A percentile compares a stretch with the other conserved stretches of the same genome.
These are phyloP conservation scores for Pristis pectinata DNA, from an alignment of 2,797 vertebrate genomes.

Conservation along the genomic window DNA sequence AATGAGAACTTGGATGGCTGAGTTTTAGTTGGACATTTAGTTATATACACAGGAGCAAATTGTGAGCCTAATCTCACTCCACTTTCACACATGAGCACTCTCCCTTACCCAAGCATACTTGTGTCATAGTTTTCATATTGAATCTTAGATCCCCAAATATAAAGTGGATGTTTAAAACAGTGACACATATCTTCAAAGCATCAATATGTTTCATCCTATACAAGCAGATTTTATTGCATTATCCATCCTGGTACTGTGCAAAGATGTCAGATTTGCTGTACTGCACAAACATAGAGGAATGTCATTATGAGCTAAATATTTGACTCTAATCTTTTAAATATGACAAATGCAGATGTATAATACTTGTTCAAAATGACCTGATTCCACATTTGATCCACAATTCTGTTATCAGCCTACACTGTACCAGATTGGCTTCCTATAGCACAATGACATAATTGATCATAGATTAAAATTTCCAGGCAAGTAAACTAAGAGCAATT, in stretches of 20 bases:
- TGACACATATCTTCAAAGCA: not conserved
- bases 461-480: conserved; percentile 7
- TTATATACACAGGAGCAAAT: not conserved
- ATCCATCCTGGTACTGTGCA: not conserved
- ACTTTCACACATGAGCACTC: not conserved
- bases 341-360: not conserved
- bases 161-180: not conserved
- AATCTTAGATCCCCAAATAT: not conserved
- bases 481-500: not conserved
- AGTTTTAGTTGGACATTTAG: not conserved
- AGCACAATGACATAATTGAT: not conserved
- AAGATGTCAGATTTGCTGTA: not conserved
- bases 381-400: not conserved
- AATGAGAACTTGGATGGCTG: not conserved
- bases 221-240: not conserved
- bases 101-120: not conserved
- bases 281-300: not conserved
- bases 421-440: not conserved
- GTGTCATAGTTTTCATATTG: not conserved
- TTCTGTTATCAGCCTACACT: not conserved
- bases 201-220: not conserved
- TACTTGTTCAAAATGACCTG: not conserved
- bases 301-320: not conserved
- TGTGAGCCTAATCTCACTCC: not conserved
- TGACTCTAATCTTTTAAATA: not conserved